Evolutionary conservation across 1,140 invertebrate genomes (phyloP), one percentile per base, ranked within the genome.

Genomic region (Drepana arcuata): DNA sequence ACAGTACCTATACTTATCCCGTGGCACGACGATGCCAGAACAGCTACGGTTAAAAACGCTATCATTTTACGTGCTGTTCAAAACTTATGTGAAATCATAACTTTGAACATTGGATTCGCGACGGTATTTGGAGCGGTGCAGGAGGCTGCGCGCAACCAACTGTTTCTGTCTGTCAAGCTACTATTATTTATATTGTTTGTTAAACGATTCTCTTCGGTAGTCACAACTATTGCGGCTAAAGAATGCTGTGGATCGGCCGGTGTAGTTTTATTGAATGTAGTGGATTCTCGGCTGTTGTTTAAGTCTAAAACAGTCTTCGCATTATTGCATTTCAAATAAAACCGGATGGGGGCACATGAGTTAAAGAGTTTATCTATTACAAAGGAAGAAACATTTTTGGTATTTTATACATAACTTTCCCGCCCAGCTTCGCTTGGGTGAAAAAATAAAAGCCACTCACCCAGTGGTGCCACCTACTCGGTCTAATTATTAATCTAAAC

Each of bases 121-220:
- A 18, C 13, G 12, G 10, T 33, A 16, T 21, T 39, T 39, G 34
- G 35, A 33, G 18, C 34, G 21, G 15, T 39, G 24, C 34, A n/a
- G 40, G 36, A 62, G 62, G 47, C 51, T 40, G 56, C 77, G 64
- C 60, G 61, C 34, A 30, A 52, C 50, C 31, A 43, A 81, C 72
- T 78, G 72, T 58, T 47, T 34, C 41, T 49, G 30, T 39, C 54
- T 50, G 44, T 57, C 45, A 46, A 35, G 57, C 55, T 43, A 71
- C 64, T 68, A 71, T 77, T 77, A 81, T 81, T 81, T 81, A 81
- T 81, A 81, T 69, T 79, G 73, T 78, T 74, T 72, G 52, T 36
- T 59, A 70, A 70, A 67, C 64, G 45, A 68, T 75, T 73, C 56
- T 63, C 47, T 60, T 42, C 56, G 64, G 48, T 65, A 35, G 41